Base-by-base conservation (phyloP, 2,113 vertebrate species). In the Emydocephalus ijimae region DNA sequence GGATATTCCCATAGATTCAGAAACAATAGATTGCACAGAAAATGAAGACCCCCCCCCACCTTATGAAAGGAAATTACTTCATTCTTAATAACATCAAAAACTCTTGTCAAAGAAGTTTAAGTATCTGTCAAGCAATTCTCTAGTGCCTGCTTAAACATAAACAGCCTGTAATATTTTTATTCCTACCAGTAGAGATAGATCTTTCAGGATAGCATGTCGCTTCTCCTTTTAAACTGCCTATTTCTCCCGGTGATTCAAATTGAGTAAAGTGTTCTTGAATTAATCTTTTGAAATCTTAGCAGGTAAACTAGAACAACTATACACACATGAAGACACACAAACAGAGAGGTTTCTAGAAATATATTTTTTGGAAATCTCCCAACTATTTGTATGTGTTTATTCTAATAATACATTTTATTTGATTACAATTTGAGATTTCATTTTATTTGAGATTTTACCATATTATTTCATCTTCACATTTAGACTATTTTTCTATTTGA, bases 131-230 rank as follows among this genome's bases (percentile, higher is more conserved):
- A 90, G 43, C 48, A 89, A 92, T 50, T 90, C 92, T 85, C 92
- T 45, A 86, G 43, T 90, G 88, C 6, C n/a, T 26, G 45, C 88
- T 90, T 90, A 85, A 89, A 85, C n/a, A 52, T 89, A 86, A 90
- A 90, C 69, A 89, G 54, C 88, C 64, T 89, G 54, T 90, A 45
- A 54, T 92, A 86, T 90, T 92, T 61, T 90, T 89, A 90, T 81
- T 92, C 39, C 55, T 21, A 6, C 88, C 45, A 86, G 23, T 29
- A 90, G 88, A 86, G 88, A 89, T 90, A 90, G 29, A 90, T 90
- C 74, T n/a, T 90, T 55, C 43, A 52, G 55, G 88, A 61, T 85
- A 89, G 89, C 55, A 59, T 90, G 88, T 92, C 45, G 85, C 11
- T 90, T 90, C 69, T 85, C 61, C 26, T 90, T 92, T 90, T 85